Evolutionary conservation across 2,888 invertebrate genomes (phyloP), one percentile per base, ranked within the genome.

Genomic region (Aquatica leii): DNA sequence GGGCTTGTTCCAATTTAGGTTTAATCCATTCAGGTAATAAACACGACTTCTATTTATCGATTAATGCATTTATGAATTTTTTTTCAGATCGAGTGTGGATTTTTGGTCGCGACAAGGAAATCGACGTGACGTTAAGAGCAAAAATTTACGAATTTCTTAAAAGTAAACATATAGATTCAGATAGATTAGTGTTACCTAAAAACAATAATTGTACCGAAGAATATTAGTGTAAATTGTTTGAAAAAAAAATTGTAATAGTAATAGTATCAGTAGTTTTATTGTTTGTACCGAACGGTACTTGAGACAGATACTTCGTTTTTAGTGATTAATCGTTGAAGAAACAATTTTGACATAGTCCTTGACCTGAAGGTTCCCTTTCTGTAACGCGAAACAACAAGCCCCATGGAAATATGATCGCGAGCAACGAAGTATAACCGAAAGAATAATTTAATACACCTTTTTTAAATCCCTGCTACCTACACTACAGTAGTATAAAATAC

Each of bases 51-150:
- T 4, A 20, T 11, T 20, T 21, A 53, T 17, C 14, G 3, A 51
- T 43, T 35, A 15, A 20, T 52, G 34, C 31, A 21, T 34, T 14
- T 49, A 48, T 17, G 14, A 20, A 40, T 51, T 15, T 5, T 48
- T 37, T 80, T 82, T 66, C 84, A 85, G 91, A 91, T 84, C 86
- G 88, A 74, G 86, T 91, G 67, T 92, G 91, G 91, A 84, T 91
- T 59, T 82, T 91, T 74, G 90, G 89, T 1, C 84, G 91, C 20
- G 78, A 83, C 67, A 85, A 86, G 57, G 90, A 91, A 78, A 86
- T 92, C 62, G 83, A 85, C 35, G 90, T 87, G n/a, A 78, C 82
- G 49, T 82, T 86, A 53, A 85, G 92, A 62, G 86, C 87, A 11
- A 84, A 86, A 72, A 86, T 91, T 65, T 91, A 92, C 78, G 83